Evolutionary conservation across 2,113 vertebrate species (phyloP).

Genomic region (Ailurus styani): DNA sequence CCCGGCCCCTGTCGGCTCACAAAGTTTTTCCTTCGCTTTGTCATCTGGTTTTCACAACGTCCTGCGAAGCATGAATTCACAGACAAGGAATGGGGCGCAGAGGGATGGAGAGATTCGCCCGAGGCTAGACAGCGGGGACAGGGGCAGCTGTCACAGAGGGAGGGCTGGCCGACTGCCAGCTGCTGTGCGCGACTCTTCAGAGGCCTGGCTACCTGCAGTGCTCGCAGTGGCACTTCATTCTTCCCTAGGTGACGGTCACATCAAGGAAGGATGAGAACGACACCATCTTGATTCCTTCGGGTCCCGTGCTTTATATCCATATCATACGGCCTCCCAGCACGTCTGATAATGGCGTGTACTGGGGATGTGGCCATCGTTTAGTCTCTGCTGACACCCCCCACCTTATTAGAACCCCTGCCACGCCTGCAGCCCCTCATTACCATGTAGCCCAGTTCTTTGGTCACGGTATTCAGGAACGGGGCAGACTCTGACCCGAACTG

Average conservation of each 20-base stretch:
- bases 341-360: neutral
- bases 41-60: neutral
- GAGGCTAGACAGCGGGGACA: neutral
- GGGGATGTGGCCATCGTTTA: neutral
- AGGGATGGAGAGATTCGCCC: neutral
- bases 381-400: neutral
- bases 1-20: neutral
- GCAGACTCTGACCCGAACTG: neutral
- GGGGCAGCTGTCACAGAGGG: no score
- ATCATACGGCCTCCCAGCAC: neutral
- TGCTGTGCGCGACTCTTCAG: neutral
- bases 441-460: constrained; percentile 64
- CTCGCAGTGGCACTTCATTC: neutral
- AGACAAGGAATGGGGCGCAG: neutral
- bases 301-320: neutral
- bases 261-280: no score
- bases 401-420: neutral
- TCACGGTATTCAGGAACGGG: neutral
- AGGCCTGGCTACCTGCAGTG: neutral
- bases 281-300: neutral
- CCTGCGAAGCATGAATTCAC: neutral
- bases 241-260: neutral
- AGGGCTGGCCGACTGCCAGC: neutral
- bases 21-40: no score
- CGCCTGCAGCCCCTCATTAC: neutral